These are phyloP conservation scores for Thamnophis sirtalis DNA, from an alignment of 2,113 vertebrate species.

Conservation along the genomic window DNA sequence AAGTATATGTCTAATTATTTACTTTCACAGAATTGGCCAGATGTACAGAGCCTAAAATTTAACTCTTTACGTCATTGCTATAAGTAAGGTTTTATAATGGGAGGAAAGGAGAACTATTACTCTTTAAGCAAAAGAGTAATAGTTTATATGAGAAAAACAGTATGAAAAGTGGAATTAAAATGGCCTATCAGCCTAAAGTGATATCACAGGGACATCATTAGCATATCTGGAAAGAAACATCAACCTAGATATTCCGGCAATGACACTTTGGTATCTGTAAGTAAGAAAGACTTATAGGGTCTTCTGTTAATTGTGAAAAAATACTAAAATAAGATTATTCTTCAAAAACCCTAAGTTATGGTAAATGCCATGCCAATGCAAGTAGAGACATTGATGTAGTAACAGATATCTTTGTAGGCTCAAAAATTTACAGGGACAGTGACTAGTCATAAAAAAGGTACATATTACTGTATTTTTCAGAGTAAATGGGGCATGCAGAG, in stretches of 20 bases:
- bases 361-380: not conserved
- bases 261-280: not conserved
- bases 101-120: not conserved
- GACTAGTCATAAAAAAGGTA: not conserved
- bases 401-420: not conserved
- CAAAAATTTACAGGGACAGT: not conserved
- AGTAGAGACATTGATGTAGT: not conserved
- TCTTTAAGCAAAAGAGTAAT: not conserved
- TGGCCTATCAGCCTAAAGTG: not conserved
- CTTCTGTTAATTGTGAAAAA: not conserved
- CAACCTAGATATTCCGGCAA: not conserved
- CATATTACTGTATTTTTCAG: not conserved
- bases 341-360: not conserved
- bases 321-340: not conserved
- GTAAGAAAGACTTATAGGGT: not conserved
- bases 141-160: not conserved
- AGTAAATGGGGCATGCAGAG: too few species aligned
- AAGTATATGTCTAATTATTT: conserved; percentile 50
- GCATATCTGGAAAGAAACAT: not conserved
- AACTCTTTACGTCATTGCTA: not conserved
- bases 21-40: not conserved
- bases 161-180: not conserved
- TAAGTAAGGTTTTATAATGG: not conserved
- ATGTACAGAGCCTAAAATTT: not conserved
- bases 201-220: not conserved